Base-by-base conservation (phyloP, 2,888 invertebrate species). In the Lingula anatina region DNA sequence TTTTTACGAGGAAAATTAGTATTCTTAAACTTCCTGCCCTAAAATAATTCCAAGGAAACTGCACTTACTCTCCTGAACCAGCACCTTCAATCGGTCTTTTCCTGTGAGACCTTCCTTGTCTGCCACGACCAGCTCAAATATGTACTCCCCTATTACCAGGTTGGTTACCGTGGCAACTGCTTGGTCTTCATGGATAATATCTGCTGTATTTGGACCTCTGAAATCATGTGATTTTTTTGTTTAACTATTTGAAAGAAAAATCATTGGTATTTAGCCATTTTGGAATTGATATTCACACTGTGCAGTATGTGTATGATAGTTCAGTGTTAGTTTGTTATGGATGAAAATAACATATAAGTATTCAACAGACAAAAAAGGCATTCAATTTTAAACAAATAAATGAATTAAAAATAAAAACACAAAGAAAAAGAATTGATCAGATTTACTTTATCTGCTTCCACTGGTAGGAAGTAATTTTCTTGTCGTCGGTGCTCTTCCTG, bases 81-180 rank as follows among this genome's bases (percentile, higher is more conserved):
- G 88, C 48, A 95, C 86, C 66, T 87, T 89, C 3, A 94, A 90
- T 2, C 84, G 85, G 0, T 89, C 87, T 0, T 85, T 87, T 68
- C 89, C 90, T 49, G 85, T 86, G 0, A 86, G 86, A 60, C 88
- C 88, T 71, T 94, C 90, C 0, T 87, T 87, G 71, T 96, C 95
- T 55, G 88, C 89, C 0, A 95, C 90, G 0, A 90, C 93, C 55
- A 95, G 79, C 73, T 81, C 81, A 62, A 70, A 68, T 59, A 61
- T 80, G 68, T 94, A 95, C 49, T 85, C 83, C 1, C 94, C 94
- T 66, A 89, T 87, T 0, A 52, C 49, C 39, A 72, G 68, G 20
- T 70, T 68, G 7, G 60, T 76, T 72, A 66, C 68, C 15, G 60
- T 61, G 35, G 73, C 68, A n/a, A 69, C 54, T 5, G 58, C 57